Percentiles rank a stretch among this genome's conserved stretches.
These are phyloP conservation scores for Apolygus lucorum DNA, from an alignment of 1,140 invertebrate genomes.

Conservation along the genomic window DNA sequence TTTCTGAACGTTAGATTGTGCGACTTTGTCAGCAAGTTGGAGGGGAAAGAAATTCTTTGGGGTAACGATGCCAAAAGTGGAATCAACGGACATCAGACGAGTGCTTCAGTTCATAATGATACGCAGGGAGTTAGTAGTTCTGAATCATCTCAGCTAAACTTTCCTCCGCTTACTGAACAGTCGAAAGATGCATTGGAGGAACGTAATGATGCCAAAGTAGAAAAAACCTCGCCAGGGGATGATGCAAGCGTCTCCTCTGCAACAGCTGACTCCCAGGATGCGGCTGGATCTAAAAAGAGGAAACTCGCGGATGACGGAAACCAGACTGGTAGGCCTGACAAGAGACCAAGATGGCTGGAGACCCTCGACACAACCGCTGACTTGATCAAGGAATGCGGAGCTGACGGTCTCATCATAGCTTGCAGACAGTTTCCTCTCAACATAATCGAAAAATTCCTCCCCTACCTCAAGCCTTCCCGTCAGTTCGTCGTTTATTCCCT, in stretches of 20 bases:
- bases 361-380: slow-evolving; percentile 53
- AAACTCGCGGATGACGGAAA: not conserved
- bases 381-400: slow-evolving; percentile 47
- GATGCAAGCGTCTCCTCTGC: not conserved
- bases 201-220: not conserved
- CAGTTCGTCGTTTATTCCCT: slow-evolving; percentile 76
- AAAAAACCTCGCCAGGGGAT: not conserved
- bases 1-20: slow-evolving; percentile 60
- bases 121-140: not conserved
- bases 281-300: not conserved
- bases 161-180: not conserved
- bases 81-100: not conserved
- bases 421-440: slow-evolving; percentile 75
- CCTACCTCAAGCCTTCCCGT: slow-evolving; percentile 64
- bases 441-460: slow-evolving; percentile 62
- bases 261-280: not conserved
- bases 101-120: not conserved
- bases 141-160: not conserved
- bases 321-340: slow-evolving; percentile 33
- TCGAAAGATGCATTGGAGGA: not conserved
- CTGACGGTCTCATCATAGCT: slow-evolving; percentile 70
- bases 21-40: not conserved
- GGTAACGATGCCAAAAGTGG: not conserved
- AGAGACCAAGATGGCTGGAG: slow-evolving; percentile 53
- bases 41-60: slow-evolving; percentile 1